Percentiles rank a stretch among this genome's conserved stretches.
phyloP scores from a whole-genome alignment of 2,888 invertebrate species.

The Zygogramma bicolorata region DNA sequence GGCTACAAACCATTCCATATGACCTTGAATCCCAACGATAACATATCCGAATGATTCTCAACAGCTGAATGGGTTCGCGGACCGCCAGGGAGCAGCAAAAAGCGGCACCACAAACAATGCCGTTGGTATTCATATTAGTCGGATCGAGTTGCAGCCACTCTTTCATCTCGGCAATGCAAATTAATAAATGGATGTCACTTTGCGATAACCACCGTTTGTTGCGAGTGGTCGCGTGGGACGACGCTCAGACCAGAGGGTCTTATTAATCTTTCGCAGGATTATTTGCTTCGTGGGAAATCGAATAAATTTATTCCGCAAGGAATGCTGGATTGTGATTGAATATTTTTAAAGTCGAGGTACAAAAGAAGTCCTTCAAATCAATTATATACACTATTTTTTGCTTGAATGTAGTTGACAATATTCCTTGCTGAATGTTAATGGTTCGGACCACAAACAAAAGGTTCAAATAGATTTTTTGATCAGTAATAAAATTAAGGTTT shows the following conservation, averaged over 20 bases:
- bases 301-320: no score
- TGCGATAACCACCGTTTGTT: conserved; percentile 41
- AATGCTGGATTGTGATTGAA: no score
- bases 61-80: background rate
- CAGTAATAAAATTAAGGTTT: no score
- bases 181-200: conserved; percentile 49
- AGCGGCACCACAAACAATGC: conserved; percentile 21
- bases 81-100: background rate
- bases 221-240: conserved; percentile 42
- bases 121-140: conserved; percentile 10
- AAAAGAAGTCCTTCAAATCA: no score
- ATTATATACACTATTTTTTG: no score
- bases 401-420: no score
- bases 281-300: conserved; percentile 33
- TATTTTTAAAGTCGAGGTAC: no score
- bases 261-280: conserved; percentile 47
- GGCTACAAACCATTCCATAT: no score
- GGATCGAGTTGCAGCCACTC: conserved; percentile 28
- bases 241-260: conserved; percentile 42
- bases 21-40: no score
- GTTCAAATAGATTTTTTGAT: no score
- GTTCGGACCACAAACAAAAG: no score
- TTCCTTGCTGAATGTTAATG: no score
- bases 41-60: background rate
- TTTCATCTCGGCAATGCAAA: conserved; percentile 37